Base-by-base conservation (phyloP, 2,113 vertebrate species). In the Sylvia atricapilla region DNA sequence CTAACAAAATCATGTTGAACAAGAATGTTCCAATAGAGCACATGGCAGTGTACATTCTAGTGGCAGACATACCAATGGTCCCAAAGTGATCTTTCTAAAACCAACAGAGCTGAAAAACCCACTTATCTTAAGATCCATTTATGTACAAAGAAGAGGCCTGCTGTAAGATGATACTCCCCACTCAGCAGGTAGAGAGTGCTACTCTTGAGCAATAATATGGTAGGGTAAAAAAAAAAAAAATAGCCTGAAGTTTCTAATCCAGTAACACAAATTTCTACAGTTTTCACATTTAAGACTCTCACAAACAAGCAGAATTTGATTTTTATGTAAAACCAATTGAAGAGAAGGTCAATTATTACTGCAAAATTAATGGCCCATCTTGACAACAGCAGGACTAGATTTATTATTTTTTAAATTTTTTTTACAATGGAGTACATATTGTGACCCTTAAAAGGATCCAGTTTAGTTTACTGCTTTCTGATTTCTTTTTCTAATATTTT, bases 21-120 rank as follows among this genome's bases (percentile, higher is more conserved):
- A 84, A 74, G 9, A 39, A 66, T 55, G 11, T 43, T 76, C 58
- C 85, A 88, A 13, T 8, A 76, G 30, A 76, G 41, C 17, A 39
- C 6, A 4, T 3, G 4, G 14, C 60, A 70, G 18, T 3, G 19
- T 9, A 18, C n/a, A 31, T 19, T 59, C 41, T 5, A 1, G 2
- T 19, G 33, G 31, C 9, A 50, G 30, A 60, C 17, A 24, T 2
- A 75, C 7, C 13, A 79, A 11, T 3, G 24, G 35, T 87, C 28
- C 31, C 18, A 9, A 58, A 90, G 44, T 4, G 50, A 74, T 58
- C 69, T 33, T 39, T 27, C 49, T 53, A 62, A 89, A 79, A 56
- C 13, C 23, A 81, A 13, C 30, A 24, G 49, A 68, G 60, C 46
- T 86, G 27, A 77, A 92, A 63, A 28, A 59, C 22, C 24, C 15